Base-by-base conservation (phyloP, 2,797 vertebrate genomes). In the Cephalopachus bancanus region DNA sequence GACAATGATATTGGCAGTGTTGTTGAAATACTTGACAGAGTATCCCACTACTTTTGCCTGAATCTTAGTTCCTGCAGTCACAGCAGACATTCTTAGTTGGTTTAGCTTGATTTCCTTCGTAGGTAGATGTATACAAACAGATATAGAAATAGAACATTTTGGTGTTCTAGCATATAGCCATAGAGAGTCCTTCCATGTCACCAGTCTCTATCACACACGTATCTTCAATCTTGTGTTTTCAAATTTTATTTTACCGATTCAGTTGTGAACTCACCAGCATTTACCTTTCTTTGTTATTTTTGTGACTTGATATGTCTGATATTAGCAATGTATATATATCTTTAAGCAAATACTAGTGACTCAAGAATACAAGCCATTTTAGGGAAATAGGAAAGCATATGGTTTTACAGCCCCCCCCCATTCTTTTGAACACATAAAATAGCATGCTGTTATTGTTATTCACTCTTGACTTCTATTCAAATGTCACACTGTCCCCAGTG, bases 391-490 rank as follows among this genome's bases (percentile, higher is more conserved):
- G 49, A 53, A 91, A 17, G 22, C 24, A 49, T 60, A 37, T 72
- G 19, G 24, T 87, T 95, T 95, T n/a, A 3, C 22, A 91, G 22
- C 14, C 5, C 17, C 6, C 17, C 6, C 53, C 49, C 51, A 62
- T 72, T 26, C n/a, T 67, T 83, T 49, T 84, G 24, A 84, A 10
- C 15, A 20, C 11, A 44, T 33, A 74, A 89, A 75, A 84, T 92
- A 67, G 16, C 28, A 24, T 49, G 20, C 49, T 93, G 37, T 84
- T 92, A 53, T 80, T 95, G 5, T 91, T 79, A 67, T 75, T 95
- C 93, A 60, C 51, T 84, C 89, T 57, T 95, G 51, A 89, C 33
- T 74, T 89, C 2, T 49, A n/a, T 55, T 92, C 53, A 89, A 57
- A 88, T 89, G 44, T 92, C 79, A 55, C 44, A 44, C 6, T 57